These are phyloP conservation scores for Cremastobaeus sp. DNA, from an alignment of 2,888 invertebrate species.

Conservation along the genomic window DNA sequence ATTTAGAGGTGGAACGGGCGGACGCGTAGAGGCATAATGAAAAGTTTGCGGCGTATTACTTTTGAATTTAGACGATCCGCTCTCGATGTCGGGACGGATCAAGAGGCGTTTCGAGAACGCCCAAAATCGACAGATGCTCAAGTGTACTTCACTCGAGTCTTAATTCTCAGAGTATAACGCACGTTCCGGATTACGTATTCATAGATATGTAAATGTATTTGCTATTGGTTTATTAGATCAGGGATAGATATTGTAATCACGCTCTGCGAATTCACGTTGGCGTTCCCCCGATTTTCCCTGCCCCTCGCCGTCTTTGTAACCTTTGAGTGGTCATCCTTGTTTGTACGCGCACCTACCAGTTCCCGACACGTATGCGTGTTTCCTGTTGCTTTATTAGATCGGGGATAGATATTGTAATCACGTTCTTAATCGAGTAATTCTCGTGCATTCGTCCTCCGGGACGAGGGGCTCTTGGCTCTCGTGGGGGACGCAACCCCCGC, in stretches of 20 bases:
- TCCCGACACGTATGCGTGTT: slow-evolving; percentile 52
- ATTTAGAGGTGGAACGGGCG: slow-evolving; percentile 24
- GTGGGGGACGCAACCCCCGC: slow-evolving; percentile 50
- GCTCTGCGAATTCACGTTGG: slow-evolving; percentile 65
- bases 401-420: slow-evolving; percentile 73
- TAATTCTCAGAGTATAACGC: slow-evolving; percentile 62
- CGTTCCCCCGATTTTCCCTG: slow-evolving; percentile 1
- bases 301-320: slow-evolving; percentile 10
- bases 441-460: slow-evolving; percentile 61
- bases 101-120: slow-evolving; percentile 54
- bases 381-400: slow-evolving; percentile 66
- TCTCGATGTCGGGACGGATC: slow-evolving; percentile 53
- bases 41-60: slow-evolving; percentile 59
- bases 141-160: slow-evolving; percentile 65
- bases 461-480: slow-evolving; percentile 28
- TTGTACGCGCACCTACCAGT: slow-evolving; percentile 39
- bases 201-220: slow-evolving; percentile 65
- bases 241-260: slow-evolving; percentile 74
- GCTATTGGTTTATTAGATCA: slow-evolving; percentile 67
- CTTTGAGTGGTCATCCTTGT: slow-evolving; percentile 57
- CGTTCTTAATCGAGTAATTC: slow-evolving; percentile 67
- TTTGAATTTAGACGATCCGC: slow-evolving; percentile 59
- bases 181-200: slow-evolving; percentile 61
- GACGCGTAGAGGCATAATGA: slow-evolving; percentile 60
- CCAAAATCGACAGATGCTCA: slow-evolving; percentile 66